Evolutionary conservation across 2,888 invertebrate species (phyloP), one percentile per base, ranked within the genome.

Genomic region (Hypomecis atomaria): DNA sequence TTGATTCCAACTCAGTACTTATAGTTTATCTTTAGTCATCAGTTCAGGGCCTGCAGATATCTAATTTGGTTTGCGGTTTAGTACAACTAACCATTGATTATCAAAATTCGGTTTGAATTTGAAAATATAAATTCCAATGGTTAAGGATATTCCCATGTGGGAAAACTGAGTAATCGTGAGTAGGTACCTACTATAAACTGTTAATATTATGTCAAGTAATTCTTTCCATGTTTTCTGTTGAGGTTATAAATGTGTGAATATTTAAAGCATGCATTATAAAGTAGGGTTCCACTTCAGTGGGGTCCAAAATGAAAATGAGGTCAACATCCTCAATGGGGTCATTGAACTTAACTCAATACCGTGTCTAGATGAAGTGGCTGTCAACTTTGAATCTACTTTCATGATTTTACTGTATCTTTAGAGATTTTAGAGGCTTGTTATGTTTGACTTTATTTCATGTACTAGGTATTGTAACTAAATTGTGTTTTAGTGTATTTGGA

Each of bases 251-350:
- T 60, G 62, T 65, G 53, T 68, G 62, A 54, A 66, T 66, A 52
- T 62, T 66, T 55, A 53, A 62, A 57, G 60, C 59, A 58, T 64
- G 62, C 48, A 55, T 63, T 65, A 50, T 48, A 61, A 62, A 60
- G 57, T 64, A 54, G 64, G 68, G 68, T 65, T 67, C 37, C 59
- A 43, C 47, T 60, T 63, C 37, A 58, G 54, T 68, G 62, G 71
- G 71, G 70, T 68, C 69, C 70, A 69, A 59, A 71, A 73, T 72
- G 70, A 73, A 75, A 74, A 77, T 75, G 73, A 71, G 82, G 78
- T 81, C 78, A 82, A 70, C 74, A 76, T 70, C 71, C 77, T 69
- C 64, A 66, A 59, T 60, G 71, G 70, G 78, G 75, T 82, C 77
- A 79, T 70, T 81, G 79, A 67, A 77, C 79, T 77, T 57, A 49